These are phyloP conservation scores for Bufotes viridis DNA, from an alignment of 2,797 vertebrate species.

Conservation along the genomic window DNA sequence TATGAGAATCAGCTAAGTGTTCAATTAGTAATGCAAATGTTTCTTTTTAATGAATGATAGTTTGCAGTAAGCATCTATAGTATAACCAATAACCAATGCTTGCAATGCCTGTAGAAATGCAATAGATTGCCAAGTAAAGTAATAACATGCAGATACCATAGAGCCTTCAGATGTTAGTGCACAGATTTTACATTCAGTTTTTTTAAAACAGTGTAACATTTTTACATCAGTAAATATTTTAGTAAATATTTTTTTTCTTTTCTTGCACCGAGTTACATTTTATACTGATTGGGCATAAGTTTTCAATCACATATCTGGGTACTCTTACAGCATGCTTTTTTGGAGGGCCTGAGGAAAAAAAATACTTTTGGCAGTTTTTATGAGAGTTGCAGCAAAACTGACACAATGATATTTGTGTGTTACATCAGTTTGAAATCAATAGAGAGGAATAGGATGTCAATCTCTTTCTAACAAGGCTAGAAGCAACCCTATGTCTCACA, in stretches of 20 bases:
- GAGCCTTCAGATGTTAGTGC: not conserved
- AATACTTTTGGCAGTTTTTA: too few species aligned
- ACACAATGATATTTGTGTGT: too few species aligned
- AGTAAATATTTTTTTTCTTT: not conserved
- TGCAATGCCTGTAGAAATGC: not conserved
- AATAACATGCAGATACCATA: not conserved
- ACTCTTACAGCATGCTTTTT: not conserved
- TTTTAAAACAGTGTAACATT: not conserved
- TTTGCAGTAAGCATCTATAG: slow-evolving; percentile 8
- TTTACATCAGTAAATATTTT: not conserved
- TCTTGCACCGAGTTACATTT: not conserved
- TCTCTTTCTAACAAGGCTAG: too few species aligned
- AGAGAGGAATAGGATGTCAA: too few species aligned
- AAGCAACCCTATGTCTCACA: too few species aligned
- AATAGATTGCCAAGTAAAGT: not conserved
- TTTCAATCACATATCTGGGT: not conserved
- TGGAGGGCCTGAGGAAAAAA: too few species aligned
- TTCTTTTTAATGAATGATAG: slow-evolving; percentile 23
- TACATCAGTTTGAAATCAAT: too few species aligned
- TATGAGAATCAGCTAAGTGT: slow-evolving; percentile 30
- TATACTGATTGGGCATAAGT: not conserved
- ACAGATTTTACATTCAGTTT: not conserved
- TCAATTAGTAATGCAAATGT: slow-evolving; percentile 36
- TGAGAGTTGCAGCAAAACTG: too few species aligned
- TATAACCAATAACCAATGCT: not conserved